phyloP scores from a whole-genome alignment of 2,888 invertebrate species.

The Diarsia mendica region DNA sequence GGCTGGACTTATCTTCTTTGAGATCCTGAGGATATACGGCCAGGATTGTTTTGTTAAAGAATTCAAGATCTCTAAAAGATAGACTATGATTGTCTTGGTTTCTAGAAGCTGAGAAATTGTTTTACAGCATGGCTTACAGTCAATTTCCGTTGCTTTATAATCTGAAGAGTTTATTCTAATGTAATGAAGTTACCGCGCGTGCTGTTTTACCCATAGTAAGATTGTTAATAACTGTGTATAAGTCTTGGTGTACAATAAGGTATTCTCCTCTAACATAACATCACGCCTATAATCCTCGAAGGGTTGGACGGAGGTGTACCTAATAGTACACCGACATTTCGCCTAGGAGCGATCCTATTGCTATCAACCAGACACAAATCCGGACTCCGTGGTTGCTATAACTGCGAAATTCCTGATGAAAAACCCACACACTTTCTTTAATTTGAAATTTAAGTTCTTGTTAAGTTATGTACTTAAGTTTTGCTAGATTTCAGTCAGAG shows the following conservation, averaged over 20 bases:
- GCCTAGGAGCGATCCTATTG: no score
- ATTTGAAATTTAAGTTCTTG: neutral
- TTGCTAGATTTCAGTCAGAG: neutral
- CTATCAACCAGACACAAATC: no score
- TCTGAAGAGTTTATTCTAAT: neutral
- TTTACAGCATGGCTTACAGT: neutral
- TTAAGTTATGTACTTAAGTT: no score
- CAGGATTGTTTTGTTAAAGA: slow-evolving; percentile 14
- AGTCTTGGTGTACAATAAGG: no score
- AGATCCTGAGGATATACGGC: slow-evolving; percentile 18
- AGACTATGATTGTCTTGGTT: neutral
- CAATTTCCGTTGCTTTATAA: neutral
- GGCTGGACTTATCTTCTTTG: slow-evolving; percentile 18
- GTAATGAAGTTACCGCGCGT: neutral
- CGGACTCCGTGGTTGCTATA: no score
- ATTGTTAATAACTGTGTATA: no score
- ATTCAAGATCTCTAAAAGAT: neutral
- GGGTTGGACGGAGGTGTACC: no score
- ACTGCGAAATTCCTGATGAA: no score
- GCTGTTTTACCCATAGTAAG: no score
- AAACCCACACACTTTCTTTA: neutral
- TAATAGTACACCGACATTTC: no score
- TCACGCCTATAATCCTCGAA: no score
- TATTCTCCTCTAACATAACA: no score
- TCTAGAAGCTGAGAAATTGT: neutral